Evolutionary conservation across 2,797 vertebrate genomes (phyloP).

Genomic region (Sebastes minor): DNA sequence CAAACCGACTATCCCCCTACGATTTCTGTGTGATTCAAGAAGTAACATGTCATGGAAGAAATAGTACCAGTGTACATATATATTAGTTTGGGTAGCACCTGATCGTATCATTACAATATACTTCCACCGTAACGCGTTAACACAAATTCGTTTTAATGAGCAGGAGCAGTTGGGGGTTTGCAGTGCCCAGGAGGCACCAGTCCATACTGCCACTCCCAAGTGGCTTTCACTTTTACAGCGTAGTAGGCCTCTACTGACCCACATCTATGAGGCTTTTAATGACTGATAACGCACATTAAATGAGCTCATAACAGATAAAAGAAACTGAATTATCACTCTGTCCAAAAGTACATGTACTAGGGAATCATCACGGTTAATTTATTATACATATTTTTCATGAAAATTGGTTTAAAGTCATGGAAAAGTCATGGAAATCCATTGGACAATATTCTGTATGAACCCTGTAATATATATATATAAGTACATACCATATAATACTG

Average conservation of each 20-base stretch:
- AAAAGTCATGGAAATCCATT: background rate
- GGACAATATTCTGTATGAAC: no score
- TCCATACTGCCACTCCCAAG: no score
- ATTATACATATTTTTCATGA: background rate
- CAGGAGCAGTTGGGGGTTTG: no score
- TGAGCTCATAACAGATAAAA: background rate
- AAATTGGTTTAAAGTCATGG: background rate
- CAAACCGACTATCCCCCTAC: background rate
- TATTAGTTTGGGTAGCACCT: background rate
- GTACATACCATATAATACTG: accelerated
- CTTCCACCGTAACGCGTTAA: no score
- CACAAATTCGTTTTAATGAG: no score
- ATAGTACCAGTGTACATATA: background rate
- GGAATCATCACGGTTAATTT: background rate
- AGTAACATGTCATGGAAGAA: background rate
- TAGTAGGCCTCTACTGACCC: no score
- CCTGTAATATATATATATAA: no score
- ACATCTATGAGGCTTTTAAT: no score
- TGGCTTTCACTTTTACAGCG: no score
- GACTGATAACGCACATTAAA: no score
- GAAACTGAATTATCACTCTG: background rate
- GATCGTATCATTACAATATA: background rate
- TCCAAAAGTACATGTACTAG: background rate
- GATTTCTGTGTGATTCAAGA: background rate
- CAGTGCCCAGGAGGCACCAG: no score